Percentiles rank a stretch among this genome's conserved stretches.
Evolutionary conservation across 2,888 invertebrate genomes (phyloP).

Genomic region (Lasius platythorax): DNA sequence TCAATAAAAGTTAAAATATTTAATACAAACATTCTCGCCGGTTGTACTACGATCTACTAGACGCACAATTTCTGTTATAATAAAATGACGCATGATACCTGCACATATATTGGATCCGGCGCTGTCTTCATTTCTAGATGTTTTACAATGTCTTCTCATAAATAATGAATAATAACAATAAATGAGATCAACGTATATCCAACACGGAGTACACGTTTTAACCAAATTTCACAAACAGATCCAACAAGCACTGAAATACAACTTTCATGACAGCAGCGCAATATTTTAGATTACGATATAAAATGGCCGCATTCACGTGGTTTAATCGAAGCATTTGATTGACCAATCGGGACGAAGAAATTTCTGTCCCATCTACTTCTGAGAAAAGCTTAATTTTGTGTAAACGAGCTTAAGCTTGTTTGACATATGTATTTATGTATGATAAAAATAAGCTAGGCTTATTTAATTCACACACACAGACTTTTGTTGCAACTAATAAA

Average conservation of each 20-base stretch:
- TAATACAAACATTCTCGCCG: conserved; percentile 24
- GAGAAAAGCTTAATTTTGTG: too few relatives aligned
- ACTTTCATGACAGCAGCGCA: neutral
- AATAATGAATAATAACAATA: conserved; percentile 38
- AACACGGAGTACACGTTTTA: neutral
- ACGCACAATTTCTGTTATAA: neutral
- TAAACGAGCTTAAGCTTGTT: neutral
- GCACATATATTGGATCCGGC: conserved; percentile 80
- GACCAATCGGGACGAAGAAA: too few relatives aligned
- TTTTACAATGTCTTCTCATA: conserved; percentile 30
- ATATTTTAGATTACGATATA: neutral
- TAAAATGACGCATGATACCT: conserved; percentile 73
- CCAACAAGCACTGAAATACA: conserved; percentile 4
- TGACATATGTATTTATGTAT: too few relatives aligned
- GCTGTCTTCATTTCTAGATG: conserved; percentile 76
- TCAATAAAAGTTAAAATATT: neutral
- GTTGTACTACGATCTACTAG: neutral
- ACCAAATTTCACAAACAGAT: neutral
- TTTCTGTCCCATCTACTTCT: neutral
- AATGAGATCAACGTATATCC: neutral
- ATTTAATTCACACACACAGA: too few relatives aligned
- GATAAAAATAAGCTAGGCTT: too few relatives aligned
- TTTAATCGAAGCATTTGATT: too few relatives aligned
- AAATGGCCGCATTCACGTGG: neutral
- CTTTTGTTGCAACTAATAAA: neutral